phyloP scores from a whole-genome alignment of 2,888 invertebrate genomes.

The Leptodirus hochenwartii region DNA sequence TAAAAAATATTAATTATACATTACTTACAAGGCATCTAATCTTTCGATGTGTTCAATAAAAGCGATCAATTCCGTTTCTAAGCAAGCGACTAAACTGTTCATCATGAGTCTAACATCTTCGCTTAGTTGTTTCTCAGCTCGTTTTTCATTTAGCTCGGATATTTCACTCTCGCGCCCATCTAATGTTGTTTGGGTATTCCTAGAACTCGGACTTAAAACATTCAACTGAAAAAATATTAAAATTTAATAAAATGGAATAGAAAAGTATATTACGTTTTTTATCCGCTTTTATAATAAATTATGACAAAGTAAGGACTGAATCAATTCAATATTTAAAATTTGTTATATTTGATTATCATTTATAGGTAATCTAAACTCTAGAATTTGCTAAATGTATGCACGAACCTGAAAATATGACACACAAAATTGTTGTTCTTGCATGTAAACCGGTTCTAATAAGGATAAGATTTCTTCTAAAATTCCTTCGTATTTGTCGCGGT shows the following conservation, averaged over 20 bases:
- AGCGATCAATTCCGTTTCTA: slow-evolving; percentile 71
- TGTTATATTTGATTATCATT: slow-evolving; percentile 5
- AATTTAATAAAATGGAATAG: slow-evolving; percentile 11
- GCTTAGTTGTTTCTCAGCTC: slow-evolving; percentile 50
- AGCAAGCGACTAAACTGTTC: slow-evolving; percentile 71
- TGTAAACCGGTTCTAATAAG: slow-evolving; percentile 76
- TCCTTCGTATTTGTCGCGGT: slow-evolving; percentile 41
- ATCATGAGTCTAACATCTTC: slow-evolving; percentile 74
- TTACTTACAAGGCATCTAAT: slow-evolving; percentile 72
- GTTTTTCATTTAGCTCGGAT: slow-evolving; percentile 26
- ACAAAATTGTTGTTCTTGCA: slow-evolving; percentile 92
- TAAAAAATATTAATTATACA: too few relatives aligned
- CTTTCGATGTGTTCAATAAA: slow-evolving; percentile 78
- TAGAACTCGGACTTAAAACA: slow-evolving; percentile 33
- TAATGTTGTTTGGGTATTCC: slow-evolving; percentile 38
- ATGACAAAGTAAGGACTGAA: slow-evolving; percentile 3
- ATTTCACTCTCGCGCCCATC: slow-evolving; percentile 27
- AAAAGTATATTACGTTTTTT: slow-evolving; percentile 8
- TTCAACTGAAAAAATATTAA: slow-evolving; percentile 29
- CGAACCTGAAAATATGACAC: slow-evolving; percentile 65
- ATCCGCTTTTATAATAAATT: slow-evolving; percentile 5
- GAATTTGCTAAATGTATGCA: slow-evolving; percentile 5
- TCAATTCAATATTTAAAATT: slow-evolving; percentile 4
- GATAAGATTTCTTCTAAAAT: slow-evolving; percentile 72
- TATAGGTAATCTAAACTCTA: too few relatives aligned